Base-by-base conservation (phyloP, 2,797 vertebrate species). In the Epinephelus malabaricus region DNA sequence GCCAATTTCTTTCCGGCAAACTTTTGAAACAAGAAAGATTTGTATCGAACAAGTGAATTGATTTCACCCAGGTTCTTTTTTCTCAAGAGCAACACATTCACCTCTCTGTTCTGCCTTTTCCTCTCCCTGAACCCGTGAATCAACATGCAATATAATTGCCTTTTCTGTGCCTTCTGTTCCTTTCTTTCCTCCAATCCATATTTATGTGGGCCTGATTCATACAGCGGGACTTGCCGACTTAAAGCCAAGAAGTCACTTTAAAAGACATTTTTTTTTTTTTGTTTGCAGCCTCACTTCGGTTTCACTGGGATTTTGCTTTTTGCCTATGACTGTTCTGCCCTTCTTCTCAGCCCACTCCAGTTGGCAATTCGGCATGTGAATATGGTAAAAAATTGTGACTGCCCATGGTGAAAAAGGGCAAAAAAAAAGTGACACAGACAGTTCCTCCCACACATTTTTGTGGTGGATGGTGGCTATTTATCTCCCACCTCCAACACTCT, bases 401-500 rank as follows among this genome's bases (percentile, higher is more conserved):
- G 14, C 60, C 64, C 6, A 38, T 58, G 63, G 27, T 46, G 77
- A 38, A 46, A 81, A 79, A 78, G 61, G 73, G 49, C 47, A 75
- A 65, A 69, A 34, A 45, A 77, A 54, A 66, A 51, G 59, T 53
- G 73, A 78, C 71, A 83, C 60, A 72, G 30, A 82, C 81, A 75
- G 69, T 73, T 68, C 53, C 49, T 55, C 64, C 76, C 27, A 69
- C 50, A 5, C 54, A 75, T 67, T 78, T 69, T 34, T 63, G 62
- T 6, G 11, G 21, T 40, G 70, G 51, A 78, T 49, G 54, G 51
- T 23, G 49, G 54, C 59, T 73, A 63, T 73, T 83, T 81, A 83
- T 72, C 83, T 84, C 70, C 55, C 64, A 76, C 73, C 66, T 74
- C 60, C 67, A 71, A 77, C 66, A 45, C 60, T 88, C 34, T n/a